Conservation (phyloP, 2,113 vertebrate genomes). For the Rhegmatorhina hoffmannsi region DNA sequence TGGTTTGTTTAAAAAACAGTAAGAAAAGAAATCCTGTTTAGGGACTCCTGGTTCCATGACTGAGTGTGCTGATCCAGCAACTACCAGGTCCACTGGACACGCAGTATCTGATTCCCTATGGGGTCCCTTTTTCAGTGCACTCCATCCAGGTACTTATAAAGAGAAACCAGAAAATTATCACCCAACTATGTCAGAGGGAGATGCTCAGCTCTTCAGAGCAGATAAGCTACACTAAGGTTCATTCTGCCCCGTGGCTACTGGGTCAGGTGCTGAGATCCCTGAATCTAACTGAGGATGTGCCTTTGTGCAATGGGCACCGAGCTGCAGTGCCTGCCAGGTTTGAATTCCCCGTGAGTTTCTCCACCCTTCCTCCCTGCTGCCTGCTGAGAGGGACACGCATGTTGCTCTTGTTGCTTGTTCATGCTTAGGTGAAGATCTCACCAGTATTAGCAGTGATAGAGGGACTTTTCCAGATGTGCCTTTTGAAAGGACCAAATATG, state of each 20-base stretch:
- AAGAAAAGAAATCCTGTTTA: background rate
- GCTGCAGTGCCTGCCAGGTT: background rate
- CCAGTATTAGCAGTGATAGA: background rate
- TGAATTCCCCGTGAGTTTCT: background rate
- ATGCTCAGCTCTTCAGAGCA: background rate
- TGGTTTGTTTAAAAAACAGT: background rate
- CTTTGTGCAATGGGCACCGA: background rate
- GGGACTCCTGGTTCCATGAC: background rate
- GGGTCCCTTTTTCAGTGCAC: background rate
- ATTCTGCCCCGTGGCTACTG: background rate
- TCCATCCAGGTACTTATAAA: background rate
- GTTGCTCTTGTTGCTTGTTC: background rate
- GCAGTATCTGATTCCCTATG: background rate
- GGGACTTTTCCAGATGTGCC: background rate
- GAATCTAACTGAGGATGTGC: background rate
- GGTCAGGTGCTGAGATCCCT: background rate
- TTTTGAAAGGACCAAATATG: background rate
- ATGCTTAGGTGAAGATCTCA: background rate
- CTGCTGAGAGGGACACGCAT: background rate
- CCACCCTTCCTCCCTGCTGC: background rate
- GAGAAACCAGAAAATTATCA: background rate
- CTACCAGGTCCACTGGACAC: background rate
- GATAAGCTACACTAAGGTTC: background rate
- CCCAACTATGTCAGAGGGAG: background rate
- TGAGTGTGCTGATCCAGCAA: background rate